Percentiles rank a stretch among this genome's conserved stretches.
Evolutionary conservation across 2,113 vertebrate genomes (phyloP).

Genomic region (Syngnathus typhle): DNA sequence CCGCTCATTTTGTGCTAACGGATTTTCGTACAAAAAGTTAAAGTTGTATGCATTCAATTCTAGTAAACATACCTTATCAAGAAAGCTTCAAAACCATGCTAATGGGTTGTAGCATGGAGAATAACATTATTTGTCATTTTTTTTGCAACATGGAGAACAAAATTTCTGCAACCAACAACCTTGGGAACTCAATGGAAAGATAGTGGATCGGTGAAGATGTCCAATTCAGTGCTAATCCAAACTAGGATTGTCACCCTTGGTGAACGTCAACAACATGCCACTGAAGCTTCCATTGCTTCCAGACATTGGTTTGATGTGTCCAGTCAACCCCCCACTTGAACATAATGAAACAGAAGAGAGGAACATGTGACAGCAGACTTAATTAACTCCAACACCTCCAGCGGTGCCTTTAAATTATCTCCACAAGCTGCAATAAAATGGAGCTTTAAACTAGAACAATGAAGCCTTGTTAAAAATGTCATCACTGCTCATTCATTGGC

Average conservation of each 20-base stretch:
- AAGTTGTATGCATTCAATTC: no score
- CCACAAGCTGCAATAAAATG: slow-evolving; percentile 49
- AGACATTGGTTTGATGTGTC: neutral
- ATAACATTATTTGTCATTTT: no score
- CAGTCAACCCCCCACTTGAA: neutral
- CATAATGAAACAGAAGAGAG: slow-evolving; percentile 56
- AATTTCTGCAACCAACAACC: no score
- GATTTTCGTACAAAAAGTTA: no score
- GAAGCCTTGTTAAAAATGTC: slow-evolving; percentile 31
- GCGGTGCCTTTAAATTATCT: slow-evolving; percentile 59
- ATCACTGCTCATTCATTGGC: neutral
- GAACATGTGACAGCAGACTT: slow-evolving; percentile 47
- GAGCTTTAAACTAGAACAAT: slow-evolving; percentile 44
- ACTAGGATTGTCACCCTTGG: neutral
- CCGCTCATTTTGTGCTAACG: no score
- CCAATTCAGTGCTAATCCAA: neutral
- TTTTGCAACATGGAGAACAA: no score
- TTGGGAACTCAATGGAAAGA: no score
- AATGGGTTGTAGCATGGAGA: no score
- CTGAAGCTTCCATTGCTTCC: neutral
- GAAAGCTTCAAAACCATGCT: no score
- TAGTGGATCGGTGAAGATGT: neutral
- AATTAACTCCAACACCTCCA: slow-evolving; percentile 59
- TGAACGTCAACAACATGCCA: neutral
- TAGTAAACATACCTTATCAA: no score